Conservation (phyloP, 2,888 invertebrate genomes). For the Odontocerum albicorne region DNA sequence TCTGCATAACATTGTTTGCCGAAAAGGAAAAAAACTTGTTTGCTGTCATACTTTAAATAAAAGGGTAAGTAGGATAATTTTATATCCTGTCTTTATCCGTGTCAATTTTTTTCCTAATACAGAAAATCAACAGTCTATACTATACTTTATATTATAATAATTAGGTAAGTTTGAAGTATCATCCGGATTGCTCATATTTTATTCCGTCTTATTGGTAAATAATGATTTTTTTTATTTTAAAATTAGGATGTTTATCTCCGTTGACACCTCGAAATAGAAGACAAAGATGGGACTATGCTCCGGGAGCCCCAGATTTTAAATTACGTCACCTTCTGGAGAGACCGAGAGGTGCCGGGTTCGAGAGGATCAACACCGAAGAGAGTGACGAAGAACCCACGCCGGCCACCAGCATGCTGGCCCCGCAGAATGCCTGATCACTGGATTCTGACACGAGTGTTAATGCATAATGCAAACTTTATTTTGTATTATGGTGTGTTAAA, state of each 20-base stretch:
- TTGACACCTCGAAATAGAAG: constrained; percentile 35
- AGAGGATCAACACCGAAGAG: constrained; percentile 66
- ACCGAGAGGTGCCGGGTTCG: constrained; percentile 57
- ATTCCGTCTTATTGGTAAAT: neutral
- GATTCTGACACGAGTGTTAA: constrained; percentile 43
- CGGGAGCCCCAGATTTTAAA: constrained; percentile 59
- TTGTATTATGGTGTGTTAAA: no score
- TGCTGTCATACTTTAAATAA: no score
- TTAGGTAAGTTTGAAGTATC: no score
- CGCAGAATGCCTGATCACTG: constrained; percentile 43
- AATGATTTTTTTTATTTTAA: constrained; percentile 1
- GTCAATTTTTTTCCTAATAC: no score
- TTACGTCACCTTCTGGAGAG: constrained; percentile 64
- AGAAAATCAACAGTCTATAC: no score
- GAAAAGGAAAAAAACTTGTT: no score
- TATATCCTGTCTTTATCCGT: no score
- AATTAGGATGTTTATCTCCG: constrained; percentile 35
- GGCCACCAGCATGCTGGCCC: constrained; percentile 50
- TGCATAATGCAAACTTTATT: constrained; percentile 23
- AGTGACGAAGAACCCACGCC: constrained; percentile 66
- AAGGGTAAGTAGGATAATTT: no score
- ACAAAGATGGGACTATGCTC: constrained; percentile 38
- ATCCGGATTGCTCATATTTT: neutral
- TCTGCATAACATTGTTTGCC: no score
- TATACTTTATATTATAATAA: no score